These are phyloP conservation scores for Synanthedon vespiformis DNA, from an alignment of 2,888 invertebrate species.

Conservation along the genomic window DNA sequence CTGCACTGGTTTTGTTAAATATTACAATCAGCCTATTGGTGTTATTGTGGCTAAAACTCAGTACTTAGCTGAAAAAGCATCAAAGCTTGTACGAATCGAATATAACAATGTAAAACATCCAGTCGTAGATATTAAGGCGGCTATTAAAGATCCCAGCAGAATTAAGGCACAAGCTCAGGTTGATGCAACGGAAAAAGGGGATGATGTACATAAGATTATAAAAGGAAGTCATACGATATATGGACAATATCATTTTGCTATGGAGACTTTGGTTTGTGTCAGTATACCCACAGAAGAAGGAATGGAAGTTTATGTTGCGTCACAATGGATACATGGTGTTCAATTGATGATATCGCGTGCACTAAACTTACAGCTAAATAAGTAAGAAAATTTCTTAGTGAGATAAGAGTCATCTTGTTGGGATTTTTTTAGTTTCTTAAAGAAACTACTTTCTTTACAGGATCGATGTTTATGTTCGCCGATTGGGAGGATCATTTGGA, in stretches of 20 bases:
- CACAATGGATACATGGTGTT: conserved; percentile 66
- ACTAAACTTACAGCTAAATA: conserved; percentile 63
- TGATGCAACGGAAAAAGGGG: conserved; percentile 18
- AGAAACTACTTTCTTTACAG: background rate
- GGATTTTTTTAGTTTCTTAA: background rate
- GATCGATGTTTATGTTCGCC: conserved; percentile 46
- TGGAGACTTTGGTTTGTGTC: conserved; percentile 74
- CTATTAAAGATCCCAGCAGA: conserved; percentile 21
- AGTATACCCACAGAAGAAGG: conserved; percentile 75
- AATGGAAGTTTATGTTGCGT: conserved; percentile 67
- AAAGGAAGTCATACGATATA: conserved; percentile 33
- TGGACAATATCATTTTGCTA: conserved; percentile 74
- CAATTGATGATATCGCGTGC: conserved; percentile 62
- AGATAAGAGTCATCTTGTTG: too few species aligned
- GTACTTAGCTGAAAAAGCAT: conserved; percentile 58
- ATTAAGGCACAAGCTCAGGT: conserved; percentile 11
- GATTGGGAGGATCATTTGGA: conserved; percentile 83
- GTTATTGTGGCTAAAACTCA: conserved; percentile 72
- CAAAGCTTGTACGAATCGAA: conserved; percentile 49
- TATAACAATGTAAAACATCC: conserved; percentile 32
- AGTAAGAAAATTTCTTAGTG: too few species aligned
- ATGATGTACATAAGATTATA: conserved; percentile 24
- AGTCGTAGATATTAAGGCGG: conserved; percentile 7
- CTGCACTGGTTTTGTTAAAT: conserved; percentile 63
- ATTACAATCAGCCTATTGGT: conserved; percentile 75